Percentiles rank a stretch among this genome's conserved stretches.
Conservation (phyloP, 2,888 invertebrate species). For the Aplocera efformata region DNA sequence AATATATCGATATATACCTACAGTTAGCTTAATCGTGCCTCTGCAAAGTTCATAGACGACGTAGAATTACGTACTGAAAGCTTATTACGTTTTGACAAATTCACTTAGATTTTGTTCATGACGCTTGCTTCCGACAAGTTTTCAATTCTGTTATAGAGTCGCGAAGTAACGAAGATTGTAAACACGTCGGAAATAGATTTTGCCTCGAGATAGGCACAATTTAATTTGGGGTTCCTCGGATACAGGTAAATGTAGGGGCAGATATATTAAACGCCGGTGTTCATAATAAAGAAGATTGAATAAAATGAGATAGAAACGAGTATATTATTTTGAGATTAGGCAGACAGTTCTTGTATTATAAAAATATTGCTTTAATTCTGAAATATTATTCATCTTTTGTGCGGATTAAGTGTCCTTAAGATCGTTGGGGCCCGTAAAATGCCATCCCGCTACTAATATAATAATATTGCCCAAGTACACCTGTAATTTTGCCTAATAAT, state of each 20-base stretch:
- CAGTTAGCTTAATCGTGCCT: conserved; percentile 23
- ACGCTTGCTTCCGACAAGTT: conserved; percentile 58
- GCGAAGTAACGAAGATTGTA: conserved; percentile 45
- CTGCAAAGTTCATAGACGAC: conserved; percentile 45
- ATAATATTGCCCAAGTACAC: no score
- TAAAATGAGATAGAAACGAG: conserved; percentile 10
- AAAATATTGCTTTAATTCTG: conserved; percentile 19
- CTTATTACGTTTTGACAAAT: conserved; percentile 74
- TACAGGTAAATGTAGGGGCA: conserved; percentile 23
- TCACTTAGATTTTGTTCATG: conserved; percentile 71
- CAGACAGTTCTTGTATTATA: conserved; percentile 11
- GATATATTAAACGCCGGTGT: conserved; percentile 23
- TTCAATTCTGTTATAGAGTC: conserved; percentile 55
- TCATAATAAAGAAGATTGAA: conserved; percentile 28
- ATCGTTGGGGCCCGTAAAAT: no score
- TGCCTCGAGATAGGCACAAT: conserved; percentile 35
- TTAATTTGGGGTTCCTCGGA: conserved; percentile 27
- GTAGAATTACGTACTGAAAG: conserved; percentile 48
- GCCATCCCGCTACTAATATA: no score
- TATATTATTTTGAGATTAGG: conserved; percentile 17
- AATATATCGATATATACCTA: conserved; percentile 1
- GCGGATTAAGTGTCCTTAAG: no score
- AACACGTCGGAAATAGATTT: conserved; percentile 47
- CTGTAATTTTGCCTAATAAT: no score
- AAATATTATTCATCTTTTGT: no score